These are phyloP conservation scores for Aptenodytes patagonicus DNA, from an alignment of 2,113 vertebrate species.

Conservation along the genomic window DNA sequence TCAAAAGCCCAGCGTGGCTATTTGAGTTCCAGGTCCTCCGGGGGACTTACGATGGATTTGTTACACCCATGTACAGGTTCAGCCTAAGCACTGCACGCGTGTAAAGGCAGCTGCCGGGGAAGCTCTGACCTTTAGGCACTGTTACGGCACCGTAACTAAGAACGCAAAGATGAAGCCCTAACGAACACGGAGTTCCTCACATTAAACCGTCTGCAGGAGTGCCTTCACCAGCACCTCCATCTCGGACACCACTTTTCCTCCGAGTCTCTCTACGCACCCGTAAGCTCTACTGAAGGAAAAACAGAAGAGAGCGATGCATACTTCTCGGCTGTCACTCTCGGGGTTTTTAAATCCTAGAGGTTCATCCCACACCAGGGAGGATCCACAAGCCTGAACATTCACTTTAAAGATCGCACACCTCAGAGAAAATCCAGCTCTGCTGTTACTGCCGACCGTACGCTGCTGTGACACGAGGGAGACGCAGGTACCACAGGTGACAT, in stretches of 20 bases:
- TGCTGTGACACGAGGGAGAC: neutral
- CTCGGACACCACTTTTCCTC: neutral
- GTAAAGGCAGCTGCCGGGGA: neutral
- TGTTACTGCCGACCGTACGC: neutral
- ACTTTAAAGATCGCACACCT: neutral
- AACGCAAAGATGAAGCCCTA: neutral
- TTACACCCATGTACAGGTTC: rapidly evolving
- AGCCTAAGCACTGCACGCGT: neutral
- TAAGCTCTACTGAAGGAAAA: neutral
- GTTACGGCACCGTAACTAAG: neutral
- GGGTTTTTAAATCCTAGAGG: neutral
- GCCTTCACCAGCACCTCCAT: neutral
- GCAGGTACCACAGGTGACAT: neutral
- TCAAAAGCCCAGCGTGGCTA: neutral
- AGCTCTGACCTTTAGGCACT: neutral
- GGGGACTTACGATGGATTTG: neutral
- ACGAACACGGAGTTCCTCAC: neutral
- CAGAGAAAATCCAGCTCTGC: neutral
- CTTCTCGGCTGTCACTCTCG: neutral
- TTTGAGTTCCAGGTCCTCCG: neutral
- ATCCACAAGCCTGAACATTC: neutral
- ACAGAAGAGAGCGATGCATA: rapidly evolving
- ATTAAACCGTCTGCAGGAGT: rapidly evolving
- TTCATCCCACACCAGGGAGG: neutral
- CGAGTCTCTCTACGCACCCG: rapidly evolving